Conservation (phyloP, 2,888 invertebrate species). For the Tiliacea aurago region DNA sequence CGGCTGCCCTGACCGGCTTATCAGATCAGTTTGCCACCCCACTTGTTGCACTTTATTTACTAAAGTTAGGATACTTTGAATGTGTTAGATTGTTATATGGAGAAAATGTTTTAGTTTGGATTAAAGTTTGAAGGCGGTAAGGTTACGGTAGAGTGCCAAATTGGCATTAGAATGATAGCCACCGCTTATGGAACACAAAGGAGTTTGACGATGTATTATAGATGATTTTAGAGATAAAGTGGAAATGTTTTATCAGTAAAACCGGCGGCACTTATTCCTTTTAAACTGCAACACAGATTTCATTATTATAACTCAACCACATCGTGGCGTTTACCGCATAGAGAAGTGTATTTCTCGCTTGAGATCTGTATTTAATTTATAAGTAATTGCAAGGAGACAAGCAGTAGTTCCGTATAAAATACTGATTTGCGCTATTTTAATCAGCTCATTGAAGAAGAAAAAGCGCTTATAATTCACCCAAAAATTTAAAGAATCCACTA, state of each 20-base stretch:
- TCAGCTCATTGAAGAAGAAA: neutral
- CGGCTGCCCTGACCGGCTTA: slow-evolving; percentile 55
- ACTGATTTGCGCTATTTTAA: neutral
- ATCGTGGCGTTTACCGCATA: neutral
- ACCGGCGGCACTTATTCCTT: no score
- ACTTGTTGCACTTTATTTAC: slow-evolving; percentile 69
- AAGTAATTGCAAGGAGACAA: neutral
- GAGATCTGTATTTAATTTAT: neutral
- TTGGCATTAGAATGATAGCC: neutral
- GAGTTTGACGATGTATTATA: neutral
- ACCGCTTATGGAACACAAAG: neutral
- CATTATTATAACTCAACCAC: neutral
- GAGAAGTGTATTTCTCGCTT: neutral
- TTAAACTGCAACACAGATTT: neutral
- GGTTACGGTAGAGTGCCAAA: neutral
- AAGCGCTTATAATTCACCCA: neutral
- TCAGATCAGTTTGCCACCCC: slow-evolving; percentile 63
- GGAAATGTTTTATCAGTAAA: neutral
- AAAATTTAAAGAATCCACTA: neutral
- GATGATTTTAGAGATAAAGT: neutral
- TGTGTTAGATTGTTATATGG: slow-evolving; percentile 23
- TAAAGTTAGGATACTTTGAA: slow-evolving; percentile 15
- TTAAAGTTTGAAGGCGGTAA: neutral
- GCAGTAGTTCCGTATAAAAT: no score
- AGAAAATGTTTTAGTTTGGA: neutral